Base-by-base conservation (phyloP, 1,140 invertebrate genomes). In the Habropoda laboriosa region DNA sequence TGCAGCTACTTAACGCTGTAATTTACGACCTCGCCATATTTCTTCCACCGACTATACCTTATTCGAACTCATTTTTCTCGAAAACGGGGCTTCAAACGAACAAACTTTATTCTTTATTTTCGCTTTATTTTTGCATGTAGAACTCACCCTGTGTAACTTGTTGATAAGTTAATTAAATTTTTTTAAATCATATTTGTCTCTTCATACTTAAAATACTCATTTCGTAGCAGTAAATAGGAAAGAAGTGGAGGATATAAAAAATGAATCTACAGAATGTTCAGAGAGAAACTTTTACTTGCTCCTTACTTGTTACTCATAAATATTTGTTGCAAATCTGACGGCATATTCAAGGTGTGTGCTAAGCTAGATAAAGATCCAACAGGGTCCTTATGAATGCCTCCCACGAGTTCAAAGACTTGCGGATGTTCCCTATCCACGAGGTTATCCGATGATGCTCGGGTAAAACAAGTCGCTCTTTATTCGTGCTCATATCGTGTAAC, bases 351-450 rank as follows among this genome's bases (percentile, higher is more conserved):
- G 2, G 45, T 51, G 45, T n/a, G 30, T 35, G 13, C 21, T n/a
- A 51, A 49, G 35, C 21, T 67, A 51, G 64, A 67, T 67, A 67
- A 67, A 35, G 64, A 67, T 67, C 64, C 21, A 51, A 49, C 64
- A 35, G 21, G 30, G 10, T 67, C 12, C 64, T 67, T 67, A 32
- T 42, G 38, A 63, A 63, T 63, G 24, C 24, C 38, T 42, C 38
- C 61, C 30, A 67, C 64, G 30, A 27, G 47, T 49, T 35, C 64
- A 63, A 42, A 63, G 38, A 67, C 21, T 21, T 21, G 40, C 24
- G 12, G 30, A 67, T 51, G 12, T 35, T 49, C 21, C 21, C 21
- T n/a, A n/a, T 47, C 27, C 45, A 49, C 27, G 45, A n/a, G 45
- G 40, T 67, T 67, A 67, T 67, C 3, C 30, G 45, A 67, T 51